A percentile compares a stretch with the other conserved stretches of the same genome.
These are phyloP conservation scores for Gymnogyps californianus DNA, from an alignment of 2,113 vertebrate genomes.

Conservation along the genomic window DNA sequence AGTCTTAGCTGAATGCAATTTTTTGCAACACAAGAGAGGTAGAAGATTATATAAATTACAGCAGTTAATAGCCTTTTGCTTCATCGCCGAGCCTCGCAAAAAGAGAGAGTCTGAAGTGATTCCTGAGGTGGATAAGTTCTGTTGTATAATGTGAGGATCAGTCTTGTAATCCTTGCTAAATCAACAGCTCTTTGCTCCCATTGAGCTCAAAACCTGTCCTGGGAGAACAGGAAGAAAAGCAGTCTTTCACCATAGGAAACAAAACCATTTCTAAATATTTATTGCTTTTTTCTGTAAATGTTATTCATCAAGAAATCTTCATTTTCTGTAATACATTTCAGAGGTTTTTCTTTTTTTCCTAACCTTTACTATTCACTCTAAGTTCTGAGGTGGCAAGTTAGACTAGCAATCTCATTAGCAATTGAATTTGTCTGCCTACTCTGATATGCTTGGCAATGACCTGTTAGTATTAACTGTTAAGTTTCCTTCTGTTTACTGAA, in stretches of 20 bases:
- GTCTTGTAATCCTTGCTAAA: conserved; percentile 30
- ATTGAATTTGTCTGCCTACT: conserved; percentile 4
- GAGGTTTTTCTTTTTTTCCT: background rate
- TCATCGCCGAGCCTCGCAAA: background rate
- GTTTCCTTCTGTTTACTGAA: background rate
- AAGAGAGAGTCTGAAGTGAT: background rate
- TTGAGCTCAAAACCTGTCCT: background rate
- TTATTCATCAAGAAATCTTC: background rate
- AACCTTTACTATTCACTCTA: background rate
- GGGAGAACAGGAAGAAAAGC: background rate
- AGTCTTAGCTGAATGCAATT: background rate
- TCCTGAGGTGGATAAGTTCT: conserved; percentile 25
- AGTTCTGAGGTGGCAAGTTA: background rate
- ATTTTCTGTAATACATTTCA: background rate
- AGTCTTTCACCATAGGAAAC: background rate
- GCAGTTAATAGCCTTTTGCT: conserved; percentile 24
- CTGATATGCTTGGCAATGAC: background rate
- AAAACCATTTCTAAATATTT: background rate
- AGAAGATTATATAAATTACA: conserved; percentile 47
- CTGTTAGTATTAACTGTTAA: background rate
- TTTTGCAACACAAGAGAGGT: background rate
- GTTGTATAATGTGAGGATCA: conserved; percentile 14
- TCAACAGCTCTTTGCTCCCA: background rate
- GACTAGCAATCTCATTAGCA: background rate
- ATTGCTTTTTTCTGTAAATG: background rate